Conservation (phyloP, 2,797 vertebrate species). For the Gambusia yucatana region DNA sequence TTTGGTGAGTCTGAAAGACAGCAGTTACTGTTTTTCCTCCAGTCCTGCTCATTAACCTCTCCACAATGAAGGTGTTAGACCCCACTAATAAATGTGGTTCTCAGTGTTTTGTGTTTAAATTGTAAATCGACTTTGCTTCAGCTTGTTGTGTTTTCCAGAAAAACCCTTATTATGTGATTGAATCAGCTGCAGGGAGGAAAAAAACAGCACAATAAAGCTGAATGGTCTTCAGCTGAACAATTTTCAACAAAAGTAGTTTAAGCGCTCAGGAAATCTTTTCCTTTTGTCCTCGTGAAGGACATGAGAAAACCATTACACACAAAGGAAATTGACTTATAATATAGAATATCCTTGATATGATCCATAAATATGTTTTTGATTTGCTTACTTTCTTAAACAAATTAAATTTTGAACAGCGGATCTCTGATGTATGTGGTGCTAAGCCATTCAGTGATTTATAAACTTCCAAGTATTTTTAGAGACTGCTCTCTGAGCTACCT, state of each 20-base stretch:
- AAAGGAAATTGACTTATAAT: neutral
- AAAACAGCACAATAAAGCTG: conserved; percentile 15
- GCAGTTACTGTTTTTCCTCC: conserved; percentile 3
- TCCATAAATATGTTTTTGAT: neutral
- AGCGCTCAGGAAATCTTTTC: neutral
- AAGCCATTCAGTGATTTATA: too few species aligned
- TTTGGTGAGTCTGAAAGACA: conserved; percentile 30
- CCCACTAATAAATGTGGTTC: conserved; percentile 65
- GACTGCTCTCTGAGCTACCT: too few species aligned
- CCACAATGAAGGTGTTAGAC: conserved; percentile 47
- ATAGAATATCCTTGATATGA: neutral
- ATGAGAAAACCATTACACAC: neutral
- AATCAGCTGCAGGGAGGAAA: conserved; percentile 38
- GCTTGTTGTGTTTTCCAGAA: conserved; percentile 41
- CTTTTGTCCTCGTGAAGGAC: neutral
- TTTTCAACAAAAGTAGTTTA: conserved; percentile 11
- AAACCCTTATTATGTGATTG: conserved; percentile 60
- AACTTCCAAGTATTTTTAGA: too few species aligned
- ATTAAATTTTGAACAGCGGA: neutral
- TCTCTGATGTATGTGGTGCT: too few species aligned
- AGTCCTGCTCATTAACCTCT: conserved; percentile 58
- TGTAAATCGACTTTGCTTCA: conserved; percentile 58
- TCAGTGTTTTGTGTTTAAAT: conserved; percentile 59
- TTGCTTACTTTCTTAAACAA: neutral
- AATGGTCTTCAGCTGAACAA: conserved; percentile 39